Evolutionary conservation across 2,113 vertebrate genomes (phyloP), one percentile per base, ranked within the genome.

Genomic region (Tor tambroides): DNA sequence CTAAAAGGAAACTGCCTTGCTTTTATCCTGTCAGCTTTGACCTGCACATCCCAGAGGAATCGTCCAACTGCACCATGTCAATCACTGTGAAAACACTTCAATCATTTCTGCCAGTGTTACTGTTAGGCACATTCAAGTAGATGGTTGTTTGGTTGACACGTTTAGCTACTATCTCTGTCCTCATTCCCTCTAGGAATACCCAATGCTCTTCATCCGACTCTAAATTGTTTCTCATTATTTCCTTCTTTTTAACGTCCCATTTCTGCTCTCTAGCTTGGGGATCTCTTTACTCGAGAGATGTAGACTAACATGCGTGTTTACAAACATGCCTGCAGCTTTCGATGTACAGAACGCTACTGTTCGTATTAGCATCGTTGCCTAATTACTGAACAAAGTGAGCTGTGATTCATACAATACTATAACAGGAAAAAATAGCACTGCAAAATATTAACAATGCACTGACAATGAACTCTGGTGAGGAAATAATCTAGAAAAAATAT

Each of bases 11-110:
- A 30, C 69, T 61, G 51, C 28, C 23, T 75, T 46, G 59, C 80
- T 65, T 81, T 43, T 49, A 72, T 74, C 76, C 81, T 67, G 54
- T 89, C 76, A 84, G 81, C 67, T 87, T 84, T 80, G 56, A 87
- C 87, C 69, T 69, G 82, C 43, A 76, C 46, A 77, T 76, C 82
- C 77, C 82, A 72, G 75, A 32, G 71, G 82, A 83, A 75, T 76
- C 63, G 26, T 59, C 9, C 30, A 83, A 28, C 76, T 81, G 65
- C 54, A 85, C 54, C 26, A 30, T 85, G 81, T 89, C 88, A 87
- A 35, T 91, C 89, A 54, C 15, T 35, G n/a, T 71, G 81, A 80
- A 77, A 84, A 65, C 46, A 82, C 38, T 56, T 79, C 54, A 41
- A 43, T 43, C 79, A 23, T 65, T 43, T 65, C 35, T 3, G 5